Evolutionary conservation across 1,140 invertebrate species (phyloP).

Genomic region (Schlechtendalia chinensis): DNA sequence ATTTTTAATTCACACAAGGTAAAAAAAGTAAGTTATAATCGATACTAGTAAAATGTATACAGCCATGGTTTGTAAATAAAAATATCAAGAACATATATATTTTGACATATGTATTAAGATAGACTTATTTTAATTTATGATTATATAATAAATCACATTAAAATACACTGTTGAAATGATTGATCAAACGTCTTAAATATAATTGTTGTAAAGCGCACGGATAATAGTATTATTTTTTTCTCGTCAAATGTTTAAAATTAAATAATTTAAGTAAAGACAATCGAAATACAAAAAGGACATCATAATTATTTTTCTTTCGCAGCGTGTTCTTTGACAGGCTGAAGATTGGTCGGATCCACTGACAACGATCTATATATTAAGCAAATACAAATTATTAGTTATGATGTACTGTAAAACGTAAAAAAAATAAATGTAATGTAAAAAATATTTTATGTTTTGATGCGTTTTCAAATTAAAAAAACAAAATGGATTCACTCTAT

Average conservation of each 20-base stretch:
- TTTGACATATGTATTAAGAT: background rate
- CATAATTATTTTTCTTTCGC: conserved; percentile 32
- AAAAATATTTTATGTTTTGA: too few relatives aligned
- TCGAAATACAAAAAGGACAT: background rate
- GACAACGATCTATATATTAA: conserved; percentile 19
- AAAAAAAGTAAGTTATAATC: conserved; percentile 6
- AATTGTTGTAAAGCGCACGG: background rate
- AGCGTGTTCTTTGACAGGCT: conserved; percentile 25
- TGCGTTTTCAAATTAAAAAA: too few relatives aligned
- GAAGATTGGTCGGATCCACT: conserved; percentile 23
- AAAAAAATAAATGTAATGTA: too few relatives aligned
- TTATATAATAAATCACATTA: conserved; percentile 38
- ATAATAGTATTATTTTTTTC: background rate
- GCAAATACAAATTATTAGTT: background rate
- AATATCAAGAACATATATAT: conserved; percentile 8
- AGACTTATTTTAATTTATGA: background rate
- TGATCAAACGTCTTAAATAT: conserved; percentile 17
- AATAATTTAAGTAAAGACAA: conserved; percentile 2
- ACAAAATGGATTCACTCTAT: too few relatives aligned
- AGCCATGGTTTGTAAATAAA: background rate
- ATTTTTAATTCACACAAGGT: conserved; percentile 12
- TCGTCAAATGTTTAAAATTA: conserved; percentile 16
- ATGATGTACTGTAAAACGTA: too few relatives aligned
- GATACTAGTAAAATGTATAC: background rate
- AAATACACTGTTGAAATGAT: conserved; percentile 45